Percentiles rank a stretch among this genome's conserved stretches.
Evolutionary conservation across 2,113 vertebrate species (phyloP).

Genomic region (Calyptomena viridis): DNA sequence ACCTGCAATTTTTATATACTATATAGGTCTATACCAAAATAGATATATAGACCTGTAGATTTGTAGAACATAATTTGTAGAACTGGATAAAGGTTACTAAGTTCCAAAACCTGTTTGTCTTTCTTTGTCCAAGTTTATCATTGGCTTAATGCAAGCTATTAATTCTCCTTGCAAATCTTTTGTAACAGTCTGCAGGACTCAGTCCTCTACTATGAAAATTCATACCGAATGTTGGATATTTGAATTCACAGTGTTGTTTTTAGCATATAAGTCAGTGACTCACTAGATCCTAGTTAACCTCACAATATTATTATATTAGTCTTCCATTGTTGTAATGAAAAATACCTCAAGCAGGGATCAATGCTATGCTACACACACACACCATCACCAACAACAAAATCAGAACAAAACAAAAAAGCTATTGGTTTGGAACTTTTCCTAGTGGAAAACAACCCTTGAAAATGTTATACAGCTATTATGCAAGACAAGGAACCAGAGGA

Average conservation of each 20-base stretch:
- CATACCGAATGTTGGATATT: not conserved
- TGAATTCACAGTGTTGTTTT: not conserved
- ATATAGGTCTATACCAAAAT: not conserved
- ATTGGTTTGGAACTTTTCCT: not conserved
- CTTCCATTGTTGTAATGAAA: not conserved
- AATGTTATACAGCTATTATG: not conserved
- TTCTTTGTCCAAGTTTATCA: not conserved
- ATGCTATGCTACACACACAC: not conserved
- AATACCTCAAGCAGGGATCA: not conserved
- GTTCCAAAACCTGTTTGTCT: not conserved
- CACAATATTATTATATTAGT: not conserved
- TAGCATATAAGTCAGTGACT: not conserved
- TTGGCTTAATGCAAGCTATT: not conserved
- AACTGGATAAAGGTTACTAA: not conserved
- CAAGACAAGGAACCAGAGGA: not conserved
- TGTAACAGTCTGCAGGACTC: not conserved
- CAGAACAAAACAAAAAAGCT: not conserved
- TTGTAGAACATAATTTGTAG: no score
- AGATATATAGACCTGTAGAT: no score
- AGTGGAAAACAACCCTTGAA: not conserved
- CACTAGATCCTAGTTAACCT: not conserved
- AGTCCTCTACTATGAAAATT: not conserved
- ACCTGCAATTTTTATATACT: not conserved
- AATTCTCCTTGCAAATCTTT: not conserved
- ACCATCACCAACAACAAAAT: not conserved